A percentile compares a stretch with the other conserved stretches of the same genome.
Evolutionary conservation across 2,113 vertebrate genomes (phyloP).

Genomic region (Epinephelus moara): DNA sequence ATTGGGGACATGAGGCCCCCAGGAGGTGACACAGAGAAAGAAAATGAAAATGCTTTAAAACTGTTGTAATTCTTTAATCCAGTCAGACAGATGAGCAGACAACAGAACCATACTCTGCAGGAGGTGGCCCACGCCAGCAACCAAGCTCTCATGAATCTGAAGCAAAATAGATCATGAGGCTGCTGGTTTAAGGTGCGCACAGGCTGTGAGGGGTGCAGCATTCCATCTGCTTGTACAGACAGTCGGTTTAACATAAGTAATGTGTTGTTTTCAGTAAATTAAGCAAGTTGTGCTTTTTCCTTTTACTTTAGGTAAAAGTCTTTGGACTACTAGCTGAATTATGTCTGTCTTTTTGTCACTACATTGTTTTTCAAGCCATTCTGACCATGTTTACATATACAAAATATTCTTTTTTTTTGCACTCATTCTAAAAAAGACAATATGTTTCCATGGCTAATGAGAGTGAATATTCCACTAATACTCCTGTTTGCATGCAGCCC

Average conservation of each 20-base stretch:
- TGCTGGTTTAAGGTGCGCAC: constrained; percentile 5
- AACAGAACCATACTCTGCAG: constrained; percentile 1
- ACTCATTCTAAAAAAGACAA: too few relatives aligned
- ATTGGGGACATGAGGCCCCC: constrained; percentile 13
- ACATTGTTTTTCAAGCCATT: too few relatives aligned
- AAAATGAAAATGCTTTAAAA: constrained; percentile 35
- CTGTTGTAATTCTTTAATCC: constrained; percentile 21
- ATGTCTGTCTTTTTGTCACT: too few relatives aligned
- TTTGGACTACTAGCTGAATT: neutral
- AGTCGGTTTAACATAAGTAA: neutral
- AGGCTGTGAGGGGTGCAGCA: neutral
- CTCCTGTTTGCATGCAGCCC: too few relatives aligned
- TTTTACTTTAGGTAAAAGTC: neutral
- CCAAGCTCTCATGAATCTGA: constrained; percentile 21
- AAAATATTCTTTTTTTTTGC: too few relatives aligned
- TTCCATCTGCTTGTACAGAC: constrained; percentile 13
- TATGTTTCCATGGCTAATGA: too few relatives aligned
- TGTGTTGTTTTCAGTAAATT: neutral
- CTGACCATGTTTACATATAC: too few relatives aligned
- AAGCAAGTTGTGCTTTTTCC: neutral
- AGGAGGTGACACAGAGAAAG: constrained; percentile 23
- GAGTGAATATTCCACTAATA: too few relatives aligned
- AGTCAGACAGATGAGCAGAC: constrained; percentile 9
- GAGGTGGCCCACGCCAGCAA: neutral
- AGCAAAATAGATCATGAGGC: constrained; percentile 28